Percentiles rank a stretch among this genome's conserved stretches.
Conservation (phyloP, 1,140 invertebrate species). For the Sinonovacula constricta region DNA sequence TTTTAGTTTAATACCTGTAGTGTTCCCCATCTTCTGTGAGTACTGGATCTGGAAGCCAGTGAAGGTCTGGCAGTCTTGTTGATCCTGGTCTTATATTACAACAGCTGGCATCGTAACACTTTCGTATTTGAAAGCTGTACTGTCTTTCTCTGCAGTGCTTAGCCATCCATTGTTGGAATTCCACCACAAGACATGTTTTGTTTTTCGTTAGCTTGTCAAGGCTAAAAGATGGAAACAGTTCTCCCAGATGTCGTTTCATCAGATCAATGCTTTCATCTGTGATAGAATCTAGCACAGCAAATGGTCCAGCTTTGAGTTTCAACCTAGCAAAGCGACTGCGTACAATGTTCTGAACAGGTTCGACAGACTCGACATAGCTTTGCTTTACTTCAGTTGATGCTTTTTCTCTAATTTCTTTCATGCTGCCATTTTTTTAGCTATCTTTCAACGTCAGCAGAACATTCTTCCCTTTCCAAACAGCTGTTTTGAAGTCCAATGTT, state of each 20-base stretch:
- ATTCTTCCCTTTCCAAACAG: slow-evolving; percentile 11
- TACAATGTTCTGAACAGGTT: slow-evolving; percentile 27
- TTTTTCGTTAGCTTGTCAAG: neutral
- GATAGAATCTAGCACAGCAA: neutral
- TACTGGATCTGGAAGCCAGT: slow-evolving; percentile 45
- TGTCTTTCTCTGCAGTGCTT: slow-evolving; percentile 13
- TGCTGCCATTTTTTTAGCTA: slow-evolving; percentile 7
- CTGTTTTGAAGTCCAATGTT: slow-evolving; percentile 52
- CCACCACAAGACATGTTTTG: neutral
- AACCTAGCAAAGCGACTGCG: slow-evolving; percentile 11
- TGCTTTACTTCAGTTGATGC: slow-evolving; percentile 13
- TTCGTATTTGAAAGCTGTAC: slow-evolving; percentile 29
- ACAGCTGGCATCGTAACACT: slow-evolving; percentile 27
- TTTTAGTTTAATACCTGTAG: no score
- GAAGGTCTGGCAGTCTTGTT: neutral
- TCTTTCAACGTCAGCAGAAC: slow-evolving; percentile 24
- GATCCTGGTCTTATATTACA: neutral
- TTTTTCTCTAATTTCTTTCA: slow-evolving; percentile 20
- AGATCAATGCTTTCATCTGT: neutral
- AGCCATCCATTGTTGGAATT: neutral
- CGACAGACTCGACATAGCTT: slow-evolving; percentile 10
- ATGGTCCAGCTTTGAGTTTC: slow-evolving; percentile 11
- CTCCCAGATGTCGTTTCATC: neutral
- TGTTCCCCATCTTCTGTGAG: slow-evolving; percentile 1
- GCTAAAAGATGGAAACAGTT: neutral